phyloP scores from a whole-genome alignment of 2,888 invertebrate species.

The Drosophila pseudotalamancana region DNA sequence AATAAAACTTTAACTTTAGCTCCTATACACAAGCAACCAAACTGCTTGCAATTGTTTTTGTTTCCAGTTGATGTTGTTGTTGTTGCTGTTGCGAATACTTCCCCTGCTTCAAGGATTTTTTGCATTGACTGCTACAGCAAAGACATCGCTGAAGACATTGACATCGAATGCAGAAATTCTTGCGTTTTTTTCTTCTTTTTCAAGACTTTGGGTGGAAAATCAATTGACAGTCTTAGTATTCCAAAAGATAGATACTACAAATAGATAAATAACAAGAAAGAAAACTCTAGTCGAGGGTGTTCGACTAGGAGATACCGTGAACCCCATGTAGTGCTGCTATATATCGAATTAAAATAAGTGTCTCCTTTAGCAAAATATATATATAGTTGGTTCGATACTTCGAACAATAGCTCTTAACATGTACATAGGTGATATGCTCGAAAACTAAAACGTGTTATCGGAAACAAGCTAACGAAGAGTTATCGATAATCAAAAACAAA shows the following conservation, averaged over 20 bases:
- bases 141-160: constrained; percentile 19
- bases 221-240: constrained; percentile 2
- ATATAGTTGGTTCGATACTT: too few relatives aligned
- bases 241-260: neutral
- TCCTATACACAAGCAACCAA: constrained; percentile 8
- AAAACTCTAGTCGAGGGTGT: too few relatives aligned
- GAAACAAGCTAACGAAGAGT: too few relatives aligned
- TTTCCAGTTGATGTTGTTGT: constrained; percentile 1
- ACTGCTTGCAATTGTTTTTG: neutral
- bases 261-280: too few relatives aligned
- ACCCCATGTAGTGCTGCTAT: too few relatives aligned
- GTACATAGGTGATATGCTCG: too few relatives aligned
- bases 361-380: too few relatives aligned
- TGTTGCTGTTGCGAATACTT: constrained; percentile 14
- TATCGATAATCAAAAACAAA: too few relatives aligned
- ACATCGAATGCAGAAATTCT: constrained; percentile 8
- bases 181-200: neutral
- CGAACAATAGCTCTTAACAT: too few relatives aligned
- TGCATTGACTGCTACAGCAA: constrained; percentile 19
- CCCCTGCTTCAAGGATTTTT: constrained; percentile 25
- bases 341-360: too few relatives aligned
- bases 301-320: too few relatives aligned
- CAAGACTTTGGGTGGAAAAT: neutral
- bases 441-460: too few relatives aligned
- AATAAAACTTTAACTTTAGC: constrained; percentile 42